Evolutionary conservation across 2,888 invertebrate genomes (phyloP), one percentile per base, ranked within the genome.

Genomic region (Mesoligia furuncula): DNA sequence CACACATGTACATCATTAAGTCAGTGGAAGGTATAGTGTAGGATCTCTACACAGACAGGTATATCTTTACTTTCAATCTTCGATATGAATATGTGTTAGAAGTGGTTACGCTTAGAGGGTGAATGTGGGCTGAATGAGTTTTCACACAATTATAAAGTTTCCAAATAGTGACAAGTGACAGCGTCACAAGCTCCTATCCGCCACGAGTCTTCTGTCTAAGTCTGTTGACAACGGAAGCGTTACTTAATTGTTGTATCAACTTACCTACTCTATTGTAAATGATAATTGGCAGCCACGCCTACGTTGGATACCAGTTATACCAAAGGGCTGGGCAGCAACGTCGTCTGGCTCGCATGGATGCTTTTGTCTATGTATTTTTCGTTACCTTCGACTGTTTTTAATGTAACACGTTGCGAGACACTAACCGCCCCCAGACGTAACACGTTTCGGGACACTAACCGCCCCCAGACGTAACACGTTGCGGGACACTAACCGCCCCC

Each of bases 141-240:
- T 7, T 54, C 51, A 54, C 31, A 24, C n/a, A 27, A 48, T 42
- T 48, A n/a, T 15, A 64, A 42, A 73, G 57, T 67, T 73, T 39
- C 27, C 9, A 57, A 66, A 67, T 48, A 51, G 51, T 36, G 64
- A 20, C 80, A 31, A 57, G 51, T 36, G 64, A 20, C 80, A 27
- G 51, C 64, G 59, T 36, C 54, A n/a, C 82, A 17, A 48, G 57
- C 42, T 45, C 20, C 59, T 27, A 7, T 27, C 51, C 45, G 20
- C 24, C 57, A n/a, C 51, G 17, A 59, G 71, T 54, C 15, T 54
- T 24, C 27, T 42, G 45, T 54, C 13, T 31, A 6, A 20, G 24
- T 31, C 48, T 70, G 45, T 65, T 59, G 59, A 48, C 82, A 27
- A 31, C 45, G 54, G 51, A 65, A 69, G 31, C 59, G 15, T 51